Percentiles rank a stretch among this genome's conserved stretches.
Conservation (phyloP, 1,140 invertebrate genomes). For the Dreissena rostriformis region DNA sequence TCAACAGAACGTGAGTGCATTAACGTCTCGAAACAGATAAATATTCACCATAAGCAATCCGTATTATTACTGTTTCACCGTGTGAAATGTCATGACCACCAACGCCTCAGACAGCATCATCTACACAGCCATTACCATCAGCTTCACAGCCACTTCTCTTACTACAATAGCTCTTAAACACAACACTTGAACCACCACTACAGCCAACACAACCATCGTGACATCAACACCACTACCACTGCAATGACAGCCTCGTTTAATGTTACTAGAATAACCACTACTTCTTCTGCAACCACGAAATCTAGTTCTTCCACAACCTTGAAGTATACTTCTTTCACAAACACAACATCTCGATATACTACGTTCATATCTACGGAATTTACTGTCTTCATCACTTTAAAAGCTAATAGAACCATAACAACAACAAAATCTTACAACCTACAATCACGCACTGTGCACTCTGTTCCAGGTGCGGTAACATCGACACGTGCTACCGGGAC, state of each 20-base stretch:
- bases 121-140: neutral
- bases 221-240: too few species aligned
- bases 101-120: neutral
- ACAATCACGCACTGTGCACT: neutral
- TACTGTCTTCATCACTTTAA: neutral
- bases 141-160: neutral
- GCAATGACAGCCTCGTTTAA: too few species aligned
- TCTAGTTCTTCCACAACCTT: too few species aligned
- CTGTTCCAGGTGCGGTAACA: slow-evolving; percentile 35
- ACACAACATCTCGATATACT: too few species aligned
- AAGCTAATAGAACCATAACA: too few species aligned
- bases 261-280: too few species aligned
- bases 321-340: too few species aligned
- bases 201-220: too few species aligned
- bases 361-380: too few species aligned
- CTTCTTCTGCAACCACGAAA: too few species aligned
- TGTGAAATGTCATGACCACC: neutral
- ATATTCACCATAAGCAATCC: neutral
- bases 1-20: slow-evolving; percentile 27
- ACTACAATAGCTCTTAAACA: neutral
- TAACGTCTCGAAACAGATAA: neutral
- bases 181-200: neutral
- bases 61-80: too few species aligned
- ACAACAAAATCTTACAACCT: neutral
- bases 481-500: slow-evolving; percentile 33